Conservation (phyloP, 2,888 invertebrate genomes). For the Nemapogon koenigi region DNA sequence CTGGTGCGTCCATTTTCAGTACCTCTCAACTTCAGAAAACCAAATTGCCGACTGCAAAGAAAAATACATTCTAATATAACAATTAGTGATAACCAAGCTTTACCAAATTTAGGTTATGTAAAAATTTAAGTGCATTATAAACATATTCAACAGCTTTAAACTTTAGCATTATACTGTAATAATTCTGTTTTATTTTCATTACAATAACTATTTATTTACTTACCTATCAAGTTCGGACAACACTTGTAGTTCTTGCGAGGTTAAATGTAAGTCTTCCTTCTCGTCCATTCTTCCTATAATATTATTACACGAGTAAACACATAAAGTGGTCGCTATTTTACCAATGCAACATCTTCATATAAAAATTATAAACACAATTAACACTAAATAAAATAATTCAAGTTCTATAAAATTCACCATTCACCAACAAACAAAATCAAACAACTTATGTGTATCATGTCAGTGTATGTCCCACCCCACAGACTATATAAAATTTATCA, state of each 20-base stretch:
- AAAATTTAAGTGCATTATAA: too few species aligned
- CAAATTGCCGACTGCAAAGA: slow-evolving; percentile 84
- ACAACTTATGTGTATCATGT: too few species aligned
- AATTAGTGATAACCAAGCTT: too few species aligned
- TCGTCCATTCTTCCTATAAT: slow-evolving; percentile 47
- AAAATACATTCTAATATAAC: neutral
- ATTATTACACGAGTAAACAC: slow-evolving; percentile 2
- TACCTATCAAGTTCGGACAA: slow-evolving; percentile 90
- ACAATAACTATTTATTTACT: too few species aligned
- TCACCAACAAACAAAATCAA: too few species aligned
- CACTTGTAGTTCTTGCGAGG: slow-evolving; percentile 84
- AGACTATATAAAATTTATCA: too few species aligned
- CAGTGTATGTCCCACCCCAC: too few species aligned
- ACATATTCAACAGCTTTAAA: too few species aligned
- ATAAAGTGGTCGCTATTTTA: neutral
- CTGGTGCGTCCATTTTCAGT: slow-evolving; percentile 84
- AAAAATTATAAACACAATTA: neutral
- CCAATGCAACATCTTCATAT: neutral
- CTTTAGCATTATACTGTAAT: too few species aligned
- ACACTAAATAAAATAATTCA: neutral
- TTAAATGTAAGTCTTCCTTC: slow-evolving; percentile 74
- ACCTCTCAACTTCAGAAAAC: slow-evolving; percentile 82
- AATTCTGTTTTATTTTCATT: too few species aligned
- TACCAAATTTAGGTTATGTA: too few species aligned
- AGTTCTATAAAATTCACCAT: too few species aligned